Evolutionary conservation across 2,797 vertebrate genomes (phyloP).

Genomic region (Margarornis squamiger): DNA sequence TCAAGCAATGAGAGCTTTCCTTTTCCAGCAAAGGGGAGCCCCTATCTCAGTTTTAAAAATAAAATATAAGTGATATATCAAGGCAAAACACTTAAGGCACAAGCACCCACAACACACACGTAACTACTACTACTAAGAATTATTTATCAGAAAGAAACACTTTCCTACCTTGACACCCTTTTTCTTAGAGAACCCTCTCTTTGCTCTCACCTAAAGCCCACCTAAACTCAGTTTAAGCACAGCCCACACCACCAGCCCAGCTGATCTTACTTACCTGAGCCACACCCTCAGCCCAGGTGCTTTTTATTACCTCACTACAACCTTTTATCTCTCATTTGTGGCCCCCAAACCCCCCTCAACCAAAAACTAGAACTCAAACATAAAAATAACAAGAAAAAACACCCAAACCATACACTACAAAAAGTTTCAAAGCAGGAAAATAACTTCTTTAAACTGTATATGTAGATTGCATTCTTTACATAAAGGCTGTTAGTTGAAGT

Average conservation of each 20-base stretch:
- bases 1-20: background rate
- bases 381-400: accelerated
- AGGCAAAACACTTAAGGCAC: background rate
- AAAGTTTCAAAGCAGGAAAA: accelerated
- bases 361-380: accelerated
- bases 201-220: background rate
- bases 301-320: accelerated
- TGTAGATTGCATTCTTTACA: accelerated
- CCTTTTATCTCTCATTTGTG: accelerated
- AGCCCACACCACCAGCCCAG: background rate
- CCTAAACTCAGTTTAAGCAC: background rate
- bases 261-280: background rate
- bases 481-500: background rate
- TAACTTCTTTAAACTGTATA: accelerated
- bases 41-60: background rate
- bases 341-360: accelerated
- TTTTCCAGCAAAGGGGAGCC: background rate
- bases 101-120: background rate
- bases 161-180: background rate
- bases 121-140: background rate
- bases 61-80: background rate
- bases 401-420: accelerated
- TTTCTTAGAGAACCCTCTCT: background rate
- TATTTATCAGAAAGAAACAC: background rate
- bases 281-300: accelerated